Conservation (phyloP, 2,888 invertebrate genomes). For the Ormyrus pomaceus region DNA sequence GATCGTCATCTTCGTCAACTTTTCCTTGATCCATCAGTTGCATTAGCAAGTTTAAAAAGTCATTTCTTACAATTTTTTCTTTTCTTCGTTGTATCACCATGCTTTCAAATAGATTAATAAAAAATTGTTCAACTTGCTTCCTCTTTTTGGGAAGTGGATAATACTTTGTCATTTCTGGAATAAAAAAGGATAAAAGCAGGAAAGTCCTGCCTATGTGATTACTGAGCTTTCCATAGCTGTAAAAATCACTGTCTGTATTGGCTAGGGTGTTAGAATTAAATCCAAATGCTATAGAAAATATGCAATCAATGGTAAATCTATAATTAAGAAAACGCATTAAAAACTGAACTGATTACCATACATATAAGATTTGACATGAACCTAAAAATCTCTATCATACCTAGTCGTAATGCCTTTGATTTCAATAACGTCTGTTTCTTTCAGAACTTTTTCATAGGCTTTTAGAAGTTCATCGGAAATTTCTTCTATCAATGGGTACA, state of each 20-base stretch:
- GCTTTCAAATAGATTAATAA: neutral
- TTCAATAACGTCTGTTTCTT: slow-evolving; percentile 65
- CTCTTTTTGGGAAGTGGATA: neutral
- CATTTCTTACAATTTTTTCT: too few species aligned
- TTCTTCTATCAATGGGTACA: slow-evolving; percentile 80
- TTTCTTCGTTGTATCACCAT: too few species aligned
- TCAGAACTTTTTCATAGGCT: slow-evolving; percentile 72
- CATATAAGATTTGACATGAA: too few species aligned
- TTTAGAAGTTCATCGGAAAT: slow-evolving; percentile 78
- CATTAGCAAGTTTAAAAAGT: too few species aligned
- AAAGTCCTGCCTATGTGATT: slow-evolving; percentile 53
- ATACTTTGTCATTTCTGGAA: slow-evolving; percentile 48
- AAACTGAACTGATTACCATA: too few species aligned
- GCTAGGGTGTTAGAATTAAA: slow-evolving; percentile 38
- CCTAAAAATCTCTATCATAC: neutral
- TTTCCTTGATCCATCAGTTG: too few species aligned
- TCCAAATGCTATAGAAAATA: slow-evolving; percentile 42
- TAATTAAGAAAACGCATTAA: neutral
- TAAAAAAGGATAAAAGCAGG: slow-evolving; percentile 55
- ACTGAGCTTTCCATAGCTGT: slow-evolving; percentile 48
- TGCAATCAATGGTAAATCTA: slow-evolving; percentile 45
- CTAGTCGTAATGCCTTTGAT: slow-evolving; percentile 24
- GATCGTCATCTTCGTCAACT: too few species aligned
- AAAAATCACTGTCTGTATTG: slow-evolving; percentile 23
- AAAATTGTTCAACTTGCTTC: neutral